phyloP scores from a whole-genome alignment of 1,140 invertebrate species.

The Helicoverpa zea region DNA sequence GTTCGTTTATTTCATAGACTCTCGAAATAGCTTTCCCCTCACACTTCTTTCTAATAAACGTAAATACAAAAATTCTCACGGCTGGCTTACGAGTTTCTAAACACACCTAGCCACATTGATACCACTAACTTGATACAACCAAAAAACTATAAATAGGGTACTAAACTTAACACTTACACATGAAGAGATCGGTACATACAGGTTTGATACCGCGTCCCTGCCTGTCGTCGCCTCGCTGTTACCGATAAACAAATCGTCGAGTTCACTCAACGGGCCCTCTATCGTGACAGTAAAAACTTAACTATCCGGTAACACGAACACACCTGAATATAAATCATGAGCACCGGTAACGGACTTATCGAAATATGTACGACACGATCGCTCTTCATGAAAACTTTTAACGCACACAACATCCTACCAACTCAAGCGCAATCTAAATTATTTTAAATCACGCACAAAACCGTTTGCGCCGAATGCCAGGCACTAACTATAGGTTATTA shows the following conservation, averaged over 20 bases:
- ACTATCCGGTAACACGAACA: constrained; percentile 82
- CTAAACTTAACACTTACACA: constrained; percentile 83
- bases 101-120: constrained; percentile 45
- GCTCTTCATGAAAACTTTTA: constrained; percentile 72
- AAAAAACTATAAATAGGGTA: constrained; percentile 78
- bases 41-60: neutral
- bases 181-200: constrained; percentile 75
- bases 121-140: constrained; percentile 60
- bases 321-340: constrained; percentile 82
- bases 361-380: constrained; percentile 81
- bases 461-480: constrained; percentile 51
- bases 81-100: constrained; percentile 46
- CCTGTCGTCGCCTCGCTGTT: constrained; percentile 75
- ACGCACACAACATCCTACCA: constrained; percentile 60
- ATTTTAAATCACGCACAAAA: constrained; percentile 65
- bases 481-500: constrained; percentile 58
- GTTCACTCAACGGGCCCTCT: constrained; percentile 74
- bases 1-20: constrained; percentile 6
- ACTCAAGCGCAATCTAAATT: constrained; percentile 49
- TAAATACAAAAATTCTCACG: constrained; percentile 49
- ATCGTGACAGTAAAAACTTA: constrained; percentile 83
- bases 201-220: constrained; percentile 75
- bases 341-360: constrained; percentile 78
- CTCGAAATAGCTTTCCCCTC: constrained; percentile 16
- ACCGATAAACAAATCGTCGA: constrained; percentile 83